Conservation (phyloP, 1,140 invertebrate species). For the Drosophila bipectinata region DNA sequence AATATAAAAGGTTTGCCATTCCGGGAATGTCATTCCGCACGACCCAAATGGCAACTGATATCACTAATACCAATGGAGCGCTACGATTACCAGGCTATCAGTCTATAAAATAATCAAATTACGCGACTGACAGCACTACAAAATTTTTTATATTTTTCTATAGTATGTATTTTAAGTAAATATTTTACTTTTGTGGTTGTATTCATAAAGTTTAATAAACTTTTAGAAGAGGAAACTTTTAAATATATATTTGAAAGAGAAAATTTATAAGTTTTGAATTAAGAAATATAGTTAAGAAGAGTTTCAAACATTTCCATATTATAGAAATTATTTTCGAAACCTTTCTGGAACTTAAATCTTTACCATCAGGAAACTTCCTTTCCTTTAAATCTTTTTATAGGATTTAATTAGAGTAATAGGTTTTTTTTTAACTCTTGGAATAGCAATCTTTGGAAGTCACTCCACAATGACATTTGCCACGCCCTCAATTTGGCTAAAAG, state of each 20-base stretch:
- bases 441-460: slow-evolving; percentile 16
- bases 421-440: slow-evolving; percentile 2
- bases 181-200: not conserved
- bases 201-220: not conserved
- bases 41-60: slow-evolving; percentile 39
- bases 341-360: not conserved
- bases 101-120: slow-evolving; percentile 55
- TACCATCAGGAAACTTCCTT: not conserved
- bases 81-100: slow-evolving; percentile 40
- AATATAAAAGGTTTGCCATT: slow-evolving; percentile 20
- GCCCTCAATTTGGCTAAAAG: slow-evolving; percentile 33
- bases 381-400: not conserved
- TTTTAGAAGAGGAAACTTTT: too few species aligned
- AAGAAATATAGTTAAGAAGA: too few species aligned
- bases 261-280: not conserved
- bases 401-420: slow-evolving; percentile 22
- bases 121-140: slow-evolving; percentile 42
- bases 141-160: not conserved
- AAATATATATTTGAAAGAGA: not conserved
- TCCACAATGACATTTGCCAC: slow-evolving; percentile 38
- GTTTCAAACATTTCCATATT: too few species aligned
- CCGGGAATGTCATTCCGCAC: slow-evolving; percentile 35
- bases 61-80: slow-evolving; percentile 18
- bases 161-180: not conserved
- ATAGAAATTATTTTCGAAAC: too few species aligned